Evolutionary conservation across 2,797 vertebrate genomes (phyloP).

Genomic region (Sebastes jordani): DNA sequence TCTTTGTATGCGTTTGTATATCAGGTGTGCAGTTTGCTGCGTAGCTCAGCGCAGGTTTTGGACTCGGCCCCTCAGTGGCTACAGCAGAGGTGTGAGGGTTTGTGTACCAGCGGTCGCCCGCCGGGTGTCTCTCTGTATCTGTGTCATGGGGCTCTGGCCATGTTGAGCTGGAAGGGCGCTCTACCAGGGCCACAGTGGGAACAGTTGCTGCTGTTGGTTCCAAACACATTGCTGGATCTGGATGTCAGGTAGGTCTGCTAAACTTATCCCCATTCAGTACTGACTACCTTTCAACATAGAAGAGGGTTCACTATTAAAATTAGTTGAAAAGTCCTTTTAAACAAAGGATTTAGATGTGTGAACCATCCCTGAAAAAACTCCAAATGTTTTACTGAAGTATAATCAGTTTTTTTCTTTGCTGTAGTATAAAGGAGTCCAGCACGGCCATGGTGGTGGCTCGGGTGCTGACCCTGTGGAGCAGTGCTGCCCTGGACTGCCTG

Average conservation of each 20-base stretch:
- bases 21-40: slow-evolving; percentile 87
- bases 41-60: slow-evolving; percentile 48
- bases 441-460: slow-evolving; percentile 89
- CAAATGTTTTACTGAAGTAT: neutral
- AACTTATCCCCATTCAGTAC: neutral
- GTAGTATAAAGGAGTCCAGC: slow-evolving; percentile 91
- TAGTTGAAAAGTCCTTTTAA: neutral
- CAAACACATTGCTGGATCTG: slow-evolving; percentile 84
- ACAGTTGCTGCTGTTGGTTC: slow-evolving; percentile 85
- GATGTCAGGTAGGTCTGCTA: slow-evolving; percentile 83
- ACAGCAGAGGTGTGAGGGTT: slow-evolving; percentile 72
- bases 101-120: slow-evolving; percentile 74
- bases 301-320: neutral
- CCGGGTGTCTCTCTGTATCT: slow-evolving; percentile 85
- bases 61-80: slow-evolving; percentile 84
- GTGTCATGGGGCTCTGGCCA: slow-evolving; percentile 92
- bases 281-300: neutral
- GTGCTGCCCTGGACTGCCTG: slow-evolving; percentile 84
- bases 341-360: neutral
- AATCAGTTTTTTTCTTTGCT: neutral
- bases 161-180: slow-evolving; percentile 89
- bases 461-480: slow-evolving; percentile 91
- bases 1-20: neutral
- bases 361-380: no score
- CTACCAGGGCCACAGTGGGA: slow-evolving; percentile 81